Conservation (phyloP, 1,140 invertebrate species). For the Spodoptera litura region DNA sequence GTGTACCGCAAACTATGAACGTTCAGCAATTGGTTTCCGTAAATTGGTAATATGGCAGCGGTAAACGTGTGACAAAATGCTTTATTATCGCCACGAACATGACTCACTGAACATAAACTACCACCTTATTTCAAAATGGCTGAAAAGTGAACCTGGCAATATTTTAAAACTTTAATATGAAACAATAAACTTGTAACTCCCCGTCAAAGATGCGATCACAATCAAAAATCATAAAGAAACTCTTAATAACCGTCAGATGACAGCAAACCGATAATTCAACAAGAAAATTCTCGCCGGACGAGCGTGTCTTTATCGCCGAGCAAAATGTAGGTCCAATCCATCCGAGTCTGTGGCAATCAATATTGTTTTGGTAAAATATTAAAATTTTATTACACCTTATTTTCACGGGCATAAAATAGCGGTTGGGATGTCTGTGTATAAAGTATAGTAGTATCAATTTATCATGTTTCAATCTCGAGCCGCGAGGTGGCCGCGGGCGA, state of each 20-base stretch:
- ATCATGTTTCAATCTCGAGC: constrained; percentile 68
- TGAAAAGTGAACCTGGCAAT: too few species aligned
- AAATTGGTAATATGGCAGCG: constrained; percentile 31
- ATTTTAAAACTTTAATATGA: too few species aligned
- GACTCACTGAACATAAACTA: constrained; percentile 4
- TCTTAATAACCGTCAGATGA: constrained; percentile 15
- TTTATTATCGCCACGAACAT: constrained; percentile 33
- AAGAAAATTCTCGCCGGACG: constrained; percentile 4
- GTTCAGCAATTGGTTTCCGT: constrained; percentile 39
- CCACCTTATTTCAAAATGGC: background rate
- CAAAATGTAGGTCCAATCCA: constrained; percentile 24
- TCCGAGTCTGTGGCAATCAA: constrained; percentile 49
- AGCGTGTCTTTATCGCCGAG: constrained; percentile 1
- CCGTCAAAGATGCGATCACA: constrained; percentile 3
- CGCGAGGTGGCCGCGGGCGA: constrained; percentile 23
- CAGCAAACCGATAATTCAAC: background rate
- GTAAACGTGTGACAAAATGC: constrained; percentile 36
- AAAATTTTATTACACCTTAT: constrained; percentile 66
- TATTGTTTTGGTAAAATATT: constrained; percentile 63
- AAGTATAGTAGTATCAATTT: constrained; percentile 62
- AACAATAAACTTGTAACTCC: background rate
- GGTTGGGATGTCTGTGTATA: constrained; percentile 52
- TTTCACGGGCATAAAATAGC: constrained; percentile 55
- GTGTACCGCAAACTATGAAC: constrained; percentile 30
- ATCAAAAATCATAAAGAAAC: constrained; percentile 20